phyloP scores from a whole-genome alignment of 2,113 vertebrate species.

The Acanthisitta chloris region DNA sequence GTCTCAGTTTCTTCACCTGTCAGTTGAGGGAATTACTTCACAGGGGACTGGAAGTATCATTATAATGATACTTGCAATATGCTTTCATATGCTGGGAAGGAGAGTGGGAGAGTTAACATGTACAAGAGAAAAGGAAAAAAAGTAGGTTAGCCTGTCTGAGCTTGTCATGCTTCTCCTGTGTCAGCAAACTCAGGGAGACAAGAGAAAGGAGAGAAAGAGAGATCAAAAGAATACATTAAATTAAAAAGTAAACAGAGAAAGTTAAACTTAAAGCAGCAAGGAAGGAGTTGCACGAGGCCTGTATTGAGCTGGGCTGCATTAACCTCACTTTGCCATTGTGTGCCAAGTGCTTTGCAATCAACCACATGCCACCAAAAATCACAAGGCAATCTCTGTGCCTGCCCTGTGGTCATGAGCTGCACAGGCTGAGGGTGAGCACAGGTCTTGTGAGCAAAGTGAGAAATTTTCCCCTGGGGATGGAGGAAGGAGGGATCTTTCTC shows the following conservation, averaged over 20 bases:
- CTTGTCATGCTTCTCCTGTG: slow-evolving; percentile 62
- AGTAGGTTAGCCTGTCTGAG: slow-evolving; percentile 68
- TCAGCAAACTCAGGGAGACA: slow-evolving; percentile 63
- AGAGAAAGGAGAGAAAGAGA: slow-evolving; percentile 38
- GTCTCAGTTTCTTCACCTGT: slow-evolving; percentile 41
- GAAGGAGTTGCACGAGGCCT: not conserved
- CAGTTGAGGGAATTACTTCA: slow-evolving; percentile 40
- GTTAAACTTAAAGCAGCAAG: slow-evolving; percentile 32
- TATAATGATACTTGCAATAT: slow-evolving; percentile 44
- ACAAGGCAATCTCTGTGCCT: not conserved
- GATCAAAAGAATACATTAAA: slow-evolving; percentile 69
- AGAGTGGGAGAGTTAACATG: slow-evolving; percentile 20
- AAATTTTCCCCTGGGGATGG: not conserved
- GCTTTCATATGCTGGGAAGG: slow-evolving; percentile 51
- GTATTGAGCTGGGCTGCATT: not conserved
- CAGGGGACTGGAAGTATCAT: slow-evolving; percentile 41
- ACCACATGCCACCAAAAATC: not conserved
- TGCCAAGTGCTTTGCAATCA: not conserved
- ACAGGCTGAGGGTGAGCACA: not conserved
- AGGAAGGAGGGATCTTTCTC: not conserved
- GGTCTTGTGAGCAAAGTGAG: not conserved
- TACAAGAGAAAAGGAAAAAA: slow-evolving; percentile 31
- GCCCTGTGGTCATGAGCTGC: not conserved
- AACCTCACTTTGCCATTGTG: not conserved
- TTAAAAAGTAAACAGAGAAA: slow-evolving; percentile 51